Base-by-base conservation (phyloP, 2,113 vertebrate genomes). In the Halcyon malimbica region DNA sequence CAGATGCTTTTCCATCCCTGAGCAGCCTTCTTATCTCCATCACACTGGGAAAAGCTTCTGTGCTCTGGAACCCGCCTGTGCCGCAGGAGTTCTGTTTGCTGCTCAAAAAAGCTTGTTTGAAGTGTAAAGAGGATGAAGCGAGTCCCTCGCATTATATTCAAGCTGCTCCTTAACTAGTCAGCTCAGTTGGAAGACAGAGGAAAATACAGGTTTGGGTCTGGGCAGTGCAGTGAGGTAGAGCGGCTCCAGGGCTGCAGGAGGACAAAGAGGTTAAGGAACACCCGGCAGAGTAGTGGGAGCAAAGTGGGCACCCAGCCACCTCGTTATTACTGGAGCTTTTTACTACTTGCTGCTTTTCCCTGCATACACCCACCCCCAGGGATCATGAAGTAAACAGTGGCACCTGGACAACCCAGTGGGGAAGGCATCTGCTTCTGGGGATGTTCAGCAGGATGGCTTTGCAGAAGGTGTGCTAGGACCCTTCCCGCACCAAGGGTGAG, bases 21-120 rank as follows among this genome's bases (percentile, higher is more conserved):
- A 71, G 74, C 60, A 83, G 77, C 59, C 31, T 92, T 25, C 65
- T 75, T 25, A 19, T 59, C 56, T 91, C 24, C 46, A 62, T 87
- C 9, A 1, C 65, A 70, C 51, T 4, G 2, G 62, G 31, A 91
- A 94, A 95, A 96, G 29, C 63, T 84, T 24, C 65, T 33, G 74
- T 59, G 78, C 63, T 91, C 67, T 90, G 78, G 82, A 96, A 95
- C 75, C 31, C 2, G 37, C 57, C 67, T 87, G 84, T 29, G 3
- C 87, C 1, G 3, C 81, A 76, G 89, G 69, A 93, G 77, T 41
- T 94, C 83, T 82, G 83, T 93, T 83, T 90, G 87, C 78, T 88
- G 81, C 84, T 93, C 39, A 60, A 51, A 91, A 94, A 79, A 87
- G 14, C 91, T 80, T 80, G 70, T 91, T 95, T 94, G 93, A 96